phyloP scores from a whole-genome alignment of 2,797 vertebrate genomes.

The Periophthalmus magnuspinnatus region DNA sequence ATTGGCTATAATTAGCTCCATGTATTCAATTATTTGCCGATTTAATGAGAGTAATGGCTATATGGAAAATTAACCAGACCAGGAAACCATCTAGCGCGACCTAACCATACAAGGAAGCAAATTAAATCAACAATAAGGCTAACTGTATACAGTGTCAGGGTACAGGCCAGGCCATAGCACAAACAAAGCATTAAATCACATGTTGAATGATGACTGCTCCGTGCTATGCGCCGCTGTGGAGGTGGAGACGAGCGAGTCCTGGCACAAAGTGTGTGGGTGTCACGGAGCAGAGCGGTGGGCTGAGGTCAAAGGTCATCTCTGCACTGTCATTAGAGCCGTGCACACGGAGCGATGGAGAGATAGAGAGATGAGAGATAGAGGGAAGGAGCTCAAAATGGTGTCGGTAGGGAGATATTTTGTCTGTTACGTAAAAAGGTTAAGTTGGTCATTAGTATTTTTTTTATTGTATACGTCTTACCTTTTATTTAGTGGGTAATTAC shows the following conservation, averaged over 20 bases:
- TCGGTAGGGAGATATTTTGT: not conserved
- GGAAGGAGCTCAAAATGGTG: conserved; percentile 9
- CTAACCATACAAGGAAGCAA: not conserved
- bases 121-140: conserved; percentile 10
- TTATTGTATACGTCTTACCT: not conserved
- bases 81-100: not conserved
- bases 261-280: conserved; percentile 58
- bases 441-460: not conserved
- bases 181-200: conserved; percentile 33
- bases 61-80: conserved; percentile 3
- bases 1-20: not conserved
- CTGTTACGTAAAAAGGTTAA: not conserved
- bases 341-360: conserved; percentile 32
- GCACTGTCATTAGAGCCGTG: conserved; percentile 56
- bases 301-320: conserved; percentile 54
- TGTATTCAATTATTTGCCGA: conserved; percentile 5
- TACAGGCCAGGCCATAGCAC: conserved; percentile 2
- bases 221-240: conserved; percentile 30
- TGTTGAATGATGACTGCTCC: conserved; percentile 34
- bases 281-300: conserved; percentile 52
- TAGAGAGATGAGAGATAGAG: conserved; percentile 5
- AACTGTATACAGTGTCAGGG: conserved; percentile 5
- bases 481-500: not conserved
- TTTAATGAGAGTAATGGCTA: not conserved
- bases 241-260: conserved; percentile 41